Percentiles rank a stretch among this genome's conserved stretches.
phyloP scores from a whole-genome alignment of 1,140 invertebrate genomes.

The Procambarus clarkii region DNA sequence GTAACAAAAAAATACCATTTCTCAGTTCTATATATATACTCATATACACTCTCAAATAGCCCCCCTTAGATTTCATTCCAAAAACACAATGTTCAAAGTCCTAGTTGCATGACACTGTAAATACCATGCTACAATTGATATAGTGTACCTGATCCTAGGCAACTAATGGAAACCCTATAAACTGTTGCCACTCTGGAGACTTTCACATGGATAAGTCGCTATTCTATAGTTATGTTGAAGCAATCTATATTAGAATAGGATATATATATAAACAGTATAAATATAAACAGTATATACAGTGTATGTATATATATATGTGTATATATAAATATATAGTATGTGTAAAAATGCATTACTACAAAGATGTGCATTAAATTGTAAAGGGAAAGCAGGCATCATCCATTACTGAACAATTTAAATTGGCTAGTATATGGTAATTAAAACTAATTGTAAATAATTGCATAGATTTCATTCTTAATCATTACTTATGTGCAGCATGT shows the following conservation, averaged over 20 bases:
- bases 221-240: constrained; percentile 4
- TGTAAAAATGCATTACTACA: constrained; percentile 32
- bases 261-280: neutral
- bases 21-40: neutral
- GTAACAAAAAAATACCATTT: neutral
- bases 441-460: neutral
- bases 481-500: neutral
- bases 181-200: neutral
- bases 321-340: neutral
- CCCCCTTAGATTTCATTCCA: neutral
- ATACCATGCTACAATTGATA: neutral
- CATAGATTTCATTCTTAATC: neutral
- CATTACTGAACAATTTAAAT: constrained; percentile 15
- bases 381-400: constrained; percentile 34
- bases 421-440: neutral
- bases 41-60: neutral
- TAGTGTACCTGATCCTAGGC: neutral
- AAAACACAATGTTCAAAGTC: neutral
- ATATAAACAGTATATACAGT: neutral
- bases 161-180: neutral
- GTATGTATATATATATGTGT: neutral
- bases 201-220: constrained; percentile 11
- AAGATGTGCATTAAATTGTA: constrained; percentile 38
- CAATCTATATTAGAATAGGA: neutral
- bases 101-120: neutral